Evolutionary conservation across 2,113 vertebrate genomes (phyloP).

Genomic region (Silurus meridionalis): DNA sequence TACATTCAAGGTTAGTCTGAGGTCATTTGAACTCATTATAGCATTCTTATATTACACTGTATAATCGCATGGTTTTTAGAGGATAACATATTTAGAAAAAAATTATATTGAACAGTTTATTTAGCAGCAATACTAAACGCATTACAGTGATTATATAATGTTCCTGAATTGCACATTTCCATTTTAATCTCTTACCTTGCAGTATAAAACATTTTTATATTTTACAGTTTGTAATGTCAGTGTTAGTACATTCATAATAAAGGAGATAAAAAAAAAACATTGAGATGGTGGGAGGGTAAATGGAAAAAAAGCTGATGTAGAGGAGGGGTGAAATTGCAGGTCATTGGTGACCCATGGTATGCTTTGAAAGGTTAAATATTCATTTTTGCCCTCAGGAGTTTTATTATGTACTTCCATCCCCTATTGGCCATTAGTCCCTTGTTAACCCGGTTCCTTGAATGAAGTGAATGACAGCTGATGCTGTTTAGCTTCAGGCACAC

Average conservation of each 20-base stretch:
- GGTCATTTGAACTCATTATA: constrained; percentile 6
- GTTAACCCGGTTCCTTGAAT: constrained; percentile 54
- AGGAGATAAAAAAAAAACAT: background rate
- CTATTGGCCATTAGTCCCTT: constrained; percentile 38
- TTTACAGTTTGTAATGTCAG: background rate
- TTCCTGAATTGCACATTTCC: too few species aligned
- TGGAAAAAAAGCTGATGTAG: background rate
- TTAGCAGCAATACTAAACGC: too few species aligned
- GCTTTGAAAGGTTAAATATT: constrained; percentile 67
- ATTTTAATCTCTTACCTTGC: too few species aligned
- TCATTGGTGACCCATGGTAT: background rate
- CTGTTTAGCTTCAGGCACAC: constrained; percentile 52
- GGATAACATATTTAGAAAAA: background rate
- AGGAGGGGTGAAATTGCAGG: background rate
- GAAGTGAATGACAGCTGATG: constrained; percentile 43
- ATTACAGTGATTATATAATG: too few species aligned
- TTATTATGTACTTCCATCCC: constrained; percentile 41
- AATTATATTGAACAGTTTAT: background rate
- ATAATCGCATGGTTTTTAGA: background rate
- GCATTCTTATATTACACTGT: background rate
- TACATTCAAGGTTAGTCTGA: constrained; percentile 67
- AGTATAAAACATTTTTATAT: background rate
- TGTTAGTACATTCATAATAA: background rate
- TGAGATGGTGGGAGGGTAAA: background rate
- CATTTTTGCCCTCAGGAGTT: constrained; percentile 66